phyloP scores from a whole-genome alignment of 2,113 vertebrate genomes.

The Tupaia chinensis region DNA sequence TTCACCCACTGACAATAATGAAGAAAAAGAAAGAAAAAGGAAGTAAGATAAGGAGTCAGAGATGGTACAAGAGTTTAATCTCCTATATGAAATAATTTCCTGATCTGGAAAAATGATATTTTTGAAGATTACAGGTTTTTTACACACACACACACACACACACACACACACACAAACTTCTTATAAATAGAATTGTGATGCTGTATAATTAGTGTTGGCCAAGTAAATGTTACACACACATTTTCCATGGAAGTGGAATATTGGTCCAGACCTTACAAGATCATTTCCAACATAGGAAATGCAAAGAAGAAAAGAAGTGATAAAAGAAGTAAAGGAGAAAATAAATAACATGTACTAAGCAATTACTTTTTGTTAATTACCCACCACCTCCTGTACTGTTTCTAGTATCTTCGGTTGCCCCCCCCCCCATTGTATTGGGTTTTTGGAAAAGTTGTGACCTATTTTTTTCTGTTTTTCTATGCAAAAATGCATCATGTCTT shows the following conservation, averaged over 20 bases:
- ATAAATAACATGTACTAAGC: background rate
- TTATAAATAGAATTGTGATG: no score
- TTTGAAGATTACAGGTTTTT: background rate
- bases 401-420: no score
- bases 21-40: constrained; percentile 24
- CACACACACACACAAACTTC: no score
- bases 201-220: no score
- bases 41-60: background rate
- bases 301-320: background rate
- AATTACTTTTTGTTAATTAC: background rate
- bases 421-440: no score
- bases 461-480: no score
- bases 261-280: background rate
- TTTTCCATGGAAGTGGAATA: background rate
- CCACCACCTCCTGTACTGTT: no score
- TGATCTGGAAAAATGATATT: background rate
- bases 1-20: no score
- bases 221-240: background rate
- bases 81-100: background rate
- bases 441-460: no score
- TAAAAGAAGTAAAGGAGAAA: background rate
- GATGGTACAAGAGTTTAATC: background rate
- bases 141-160: no score
- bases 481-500: no score
- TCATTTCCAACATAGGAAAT: background rate